Evolutionary conservation across 1,140 invertebrate genomes (phyloP).

Genomic region (Bombus vancouverensis): DNA sequence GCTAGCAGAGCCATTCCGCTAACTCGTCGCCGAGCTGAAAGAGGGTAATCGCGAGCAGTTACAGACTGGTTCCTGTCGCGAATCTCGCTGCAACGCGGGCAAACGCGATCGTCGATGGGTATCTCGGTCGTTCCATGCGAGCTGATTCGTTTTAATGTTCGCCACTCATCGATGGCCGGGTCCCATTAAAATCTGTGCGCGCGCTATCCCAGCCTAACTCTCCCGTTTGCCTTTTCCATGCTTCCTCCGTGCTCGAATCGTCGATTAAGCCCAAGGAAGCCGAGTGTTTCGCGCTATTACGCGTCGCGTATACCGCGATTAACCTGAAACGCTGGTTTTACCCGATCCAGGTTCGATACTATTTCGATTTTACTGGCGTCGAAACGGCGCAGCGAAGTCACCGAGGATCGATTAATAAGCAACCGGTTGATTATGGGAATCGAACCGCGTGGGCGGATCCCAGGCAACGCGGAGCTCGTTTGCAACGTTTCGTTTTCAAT

Average conservation of each 20-base stretch:
- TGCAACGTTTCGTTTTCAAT: not conserved
- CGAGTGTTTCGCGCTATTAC: not conserved
- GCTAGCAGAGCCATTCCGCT: not conserved
- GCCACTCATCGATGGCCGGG: constrained; percentile 44
- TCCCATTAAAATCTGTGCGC: constrained; percentile 53
- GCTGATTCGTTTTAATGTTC: constrained; percentile 63
- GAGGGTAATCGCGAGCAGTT: constrained; percentile 36
- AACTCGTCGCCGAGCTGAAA: constrained; percentile 29
- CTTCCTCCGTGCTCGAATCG: constrained; percentile 17
- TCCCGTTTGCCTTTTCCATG: constrained; percentile 40
- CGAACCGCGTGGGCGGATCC: constrained; percentile 26
- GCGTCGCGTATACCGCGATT: constrained; percentile 44
- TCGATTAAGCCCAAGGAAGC: constrained; percentile 50
- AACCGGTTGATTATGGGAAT: constrained; percentile 36
- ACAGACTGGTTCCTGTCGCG: constrained; percentile 27
- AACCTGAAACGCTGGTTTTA: constrained; percentile 20
- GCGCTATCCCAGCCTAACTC: no score
- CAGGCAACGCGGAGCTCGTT: not conserved
- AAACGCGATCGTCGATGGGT: constrained; percentile 48
- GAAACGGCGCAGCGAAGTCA: not conserved
- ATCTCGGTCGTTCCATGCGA: constrained; percentile 44
- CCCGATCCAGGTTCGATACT: not conserved
- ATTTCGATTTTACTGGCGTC: not conserved
- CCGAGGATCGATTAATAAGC: constrained; percentile 59
- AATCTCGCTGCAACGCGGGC: not conserved